Base-by-base conservation (phyloP, 2,797 vertebrate genomes). In the Hydrophis major region DNA sequence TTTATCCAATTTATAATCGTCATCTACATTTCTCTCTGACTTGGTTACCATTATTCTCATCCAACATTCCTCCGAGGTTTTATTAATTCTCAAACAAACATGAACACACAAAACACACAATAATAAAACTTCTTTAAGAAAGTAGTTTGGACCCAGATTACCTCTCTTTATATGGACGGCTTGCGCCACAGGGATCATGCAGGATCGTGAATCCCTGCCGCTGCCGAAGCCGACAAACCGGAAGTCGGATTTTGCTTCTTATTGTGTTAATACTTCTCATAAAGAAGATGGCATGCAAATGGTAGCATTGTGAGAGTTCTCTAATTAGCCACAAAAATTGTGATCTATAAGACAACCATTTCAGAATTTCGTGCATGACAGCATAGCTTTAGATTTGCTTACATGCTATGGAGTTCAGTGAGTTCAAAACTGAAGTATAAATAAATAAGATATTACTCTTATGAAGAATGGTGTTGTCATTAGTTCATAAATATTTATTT, bases 281-380 rank as follows among this genome's bases (percentile, higher is more conserved):
- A 74, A 89, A 86, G 55, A 74, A 89, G 28, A 55, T 53, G 28
- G 55, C 66, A 69, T 59, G 5, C 57, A 57, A 89, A 89, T 50
- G 18, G 53, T 90, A 42, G n/a, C 83, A 88, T 90, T 94, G 74
- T 47, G 55, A 88, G 53, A 89, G 63, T 91, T 66, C 22, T 56
- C 32, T 89, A 91, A 93, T 63, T 86, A 91, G 57, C 47, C 14
- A 63, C 4, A 89, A 86, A 69, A 57, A 27, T 14, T n/a, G 27
- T 74, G 88, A 37, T 69, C 53, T 28, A 6, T 60, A n/a, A 78
- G 14, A 10, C 27, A 78, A 88, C 66, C 25, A 74, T 32, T 32
- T 66, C 55, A 88, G 69, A 27, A 83, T 88, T 83, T 55, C 0
- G n/a, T 28, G 20, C 59, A 66, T 88, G 87, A 60, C 5, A 60